phyloP scores from a whole-genome alignment of 1,140 invertebrate species.

The Rhopalosiphum maidis region DNA sequence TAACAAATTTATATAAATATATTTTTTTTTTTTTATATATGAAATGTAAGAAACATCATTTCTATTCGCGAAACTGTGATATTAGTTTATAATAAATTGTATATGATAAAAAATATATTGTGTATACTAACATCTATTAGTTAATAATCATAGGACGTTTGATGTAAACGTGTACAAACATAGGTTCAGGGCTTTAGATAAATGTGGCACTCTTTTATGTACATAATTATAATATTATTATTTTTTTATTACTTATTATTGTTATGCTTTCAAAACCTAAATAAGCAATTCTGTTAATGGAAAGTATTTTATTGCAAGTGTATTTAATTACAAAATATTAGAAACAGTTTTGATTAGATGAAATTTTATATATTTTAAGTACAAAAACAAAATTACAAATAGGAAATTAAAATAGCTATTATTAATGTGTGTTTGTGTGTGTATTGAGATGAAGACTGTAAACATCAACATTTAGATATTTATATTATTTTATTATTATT shows the following conservation, averaged over 20 bases:
- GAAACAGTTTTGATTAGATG: slow-evolving; percentile 28
- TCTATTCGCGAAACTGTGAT: slow-evolving; percentile 55
- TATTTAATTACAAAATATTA: slow-evolving; percentile 47
- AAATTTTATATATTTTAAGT: slow-evolving; percentile 40
- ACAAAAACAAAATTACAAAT: slow-evolving; percentile 52
- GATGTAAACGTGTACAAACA: slow-evolving; percentile 50
- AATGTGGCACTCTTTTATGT: slow-evolving; percentile 52
- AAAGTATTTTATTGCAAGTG: slow-evolving; percentile 54
- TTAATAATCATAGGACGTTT: slow-evolving; percentile 47
- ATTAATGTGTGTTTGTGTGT: slow-evolving; percentile 41
- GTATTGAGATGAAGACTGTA: slow-evolving; percentile 57
- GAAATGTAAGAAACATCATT: slow-evolving; percentile 57
- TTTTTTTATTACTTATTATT: slow-evolving; percentile 51
- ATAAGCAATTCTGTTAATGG: slow-evolving; percentile 52
- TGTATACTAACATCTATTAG: slow-evolving; percentile 56
- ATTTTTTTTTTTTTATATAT: slow-evolving; percentile 47
- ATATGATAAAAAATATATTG: slow-evolving; percentile 48
- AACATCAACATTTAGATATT: slow-evolving; percentile 55
- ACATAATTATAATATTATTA: slow-evolving; percentile 45
- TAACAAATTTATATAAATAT: slow-evolving; percentile 53
- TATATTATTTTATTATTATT: slow-evolving; percentile 56
- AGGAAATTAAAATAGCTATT: slow-evolving; percentile 30
- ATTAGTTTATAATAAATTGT: slow-evolving; percentile 50
- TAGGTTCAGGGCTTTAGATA: slow-evolving; percentile 57
- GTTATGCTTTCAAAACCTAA: slow-evolving; percentile 56